Evolutionary conservation across 2,113 vertebrate species (phyloP).

Genomic region (Bostrychus sinensis): DNA sequence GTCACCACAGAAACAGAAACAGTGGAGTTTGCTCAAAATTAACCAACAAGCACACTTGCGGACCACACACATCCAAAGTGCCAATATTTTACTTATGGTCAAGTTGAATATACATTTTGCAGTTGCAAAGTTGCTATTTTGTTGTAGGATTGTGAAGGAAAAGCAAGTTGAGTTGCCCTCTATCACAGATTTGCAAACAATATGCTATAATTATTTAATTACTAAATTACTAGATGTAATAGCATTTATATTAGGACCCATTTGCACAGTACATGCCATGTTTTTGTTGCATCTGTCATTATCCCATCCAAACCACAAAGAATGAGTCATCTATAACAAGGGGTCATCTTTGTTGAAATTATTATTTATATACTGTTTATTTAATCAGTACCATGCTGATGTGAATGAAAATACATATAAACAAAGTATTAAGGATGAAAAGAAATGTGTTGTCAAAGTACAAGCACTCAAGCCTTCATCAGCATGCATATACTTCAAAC

Average conservation of each 20-base stretch:
- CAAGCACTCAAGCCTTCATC: slow-evolving; percentile 29
- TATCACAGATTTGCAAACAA: too few relatives aligned
- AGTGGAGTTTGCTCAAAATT: not conserved
- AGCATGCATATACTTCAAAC: slow-evolving; percentile 43
- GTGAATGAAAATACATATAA: not conserved
- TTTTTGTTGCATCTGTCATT: too few relatives aligned
- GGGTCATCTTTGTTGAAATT: not conserved
- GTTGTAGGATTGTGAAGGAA: too few relatives aligned
- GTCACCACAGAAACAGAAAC: slow-evolving; percentile 17
- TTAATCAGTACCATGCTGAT: not conserved
- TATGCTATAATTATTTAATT: too few relatives aligned
- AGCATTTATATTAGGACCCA: slow-evolving; percentile 1
- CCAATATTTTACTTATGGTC: too few relatives aligned
- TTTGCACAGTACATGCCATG: not conserved
- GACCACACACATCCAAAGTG: not conserved
- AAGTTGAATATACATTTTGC: too few relatives aligned
- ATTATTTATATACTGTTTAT: not conserved
- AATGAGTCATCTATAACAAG: not conserved
- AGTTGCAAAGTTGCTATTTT: too few relatives aligned
- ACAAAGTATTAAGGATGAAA: not conserved
- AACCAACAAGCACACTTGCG: not conserved
- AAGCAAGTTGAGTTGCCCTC: too few relatives aligned
- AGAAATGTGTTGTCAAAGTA: not conserved
- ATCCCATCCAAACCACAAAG: not conserved
- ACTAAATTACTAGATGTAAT: too few relatives aligned